These are phyloP conservation scores for Corythornis cristatus DNA, from an alignment of 2,113 vertebrate species.

Conservation along the genomic window DNA sequence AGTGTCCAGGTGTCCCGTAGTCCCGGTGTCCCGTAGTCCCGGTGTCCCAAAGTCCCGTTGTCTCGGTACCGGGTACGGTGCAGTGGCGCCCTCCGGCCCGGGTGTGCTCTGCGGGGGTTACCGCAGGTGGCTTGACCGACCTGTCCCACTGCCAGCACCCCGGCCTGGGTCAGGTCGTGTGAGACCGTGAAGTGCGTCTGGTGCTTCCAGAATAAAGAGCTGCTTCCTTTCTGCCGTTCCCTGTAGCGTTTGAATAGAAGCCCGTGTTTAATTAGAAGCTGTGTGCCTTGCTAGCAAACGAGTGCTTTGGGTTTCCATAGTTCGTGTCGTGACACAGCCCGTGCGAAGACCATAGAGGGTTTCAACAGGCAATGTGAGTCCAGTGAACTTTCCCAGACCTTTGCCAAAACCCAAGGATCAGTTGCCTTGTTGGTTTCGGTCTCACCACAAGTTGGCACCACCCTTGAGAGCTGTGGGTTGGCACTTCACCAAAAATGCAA, in stretches of 20 bases:
- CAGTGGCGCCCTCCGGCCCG: too few relatives aligned
- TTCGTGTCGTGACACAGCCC: too few relatives aligned
- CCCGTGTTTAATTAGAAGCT: fast-evolving
- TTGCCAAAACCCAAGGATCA: not conserved
- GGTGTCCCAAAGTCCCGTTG: too few relatives aligned
- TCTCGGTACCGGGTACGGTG: too few relatives aligned
- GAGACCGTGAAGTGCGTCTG: not conserved
- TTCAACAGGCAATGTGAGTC: not conserved
- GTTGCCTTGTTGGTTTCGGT: not conserved
- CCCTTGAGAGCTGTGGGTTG: not conserved
- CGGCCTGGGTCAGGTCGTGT: fast-evolving
- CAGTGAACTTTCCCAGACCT: not conserved
- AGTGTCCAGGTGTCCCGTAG: too few relatives aligned
- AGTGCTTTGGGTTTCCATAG: not conserved
- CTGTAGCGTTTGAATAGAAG: not conserved
- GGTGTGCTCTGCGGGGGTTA: too few relatives aligned
- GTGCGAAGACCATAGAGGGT: not conserved
- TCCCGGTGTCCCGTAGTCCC: too few relatives aligned
- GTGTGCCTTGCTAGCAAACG: fast-evolving
- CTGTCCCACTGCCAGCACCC: too few relatives aligned
- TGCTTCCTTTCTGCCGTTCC: fast-evolving
- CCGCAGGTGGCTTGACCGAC: too few relatives aligned
- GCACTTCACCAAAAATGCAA: not conserved
- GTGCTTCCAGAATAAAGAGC: not conserved
- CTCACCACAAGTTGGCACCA: not conserved